phyloP scores from a whole-genome alignment of 2,113 vertebrate species.

The Ornithorhynchus anatinus region DNA sequence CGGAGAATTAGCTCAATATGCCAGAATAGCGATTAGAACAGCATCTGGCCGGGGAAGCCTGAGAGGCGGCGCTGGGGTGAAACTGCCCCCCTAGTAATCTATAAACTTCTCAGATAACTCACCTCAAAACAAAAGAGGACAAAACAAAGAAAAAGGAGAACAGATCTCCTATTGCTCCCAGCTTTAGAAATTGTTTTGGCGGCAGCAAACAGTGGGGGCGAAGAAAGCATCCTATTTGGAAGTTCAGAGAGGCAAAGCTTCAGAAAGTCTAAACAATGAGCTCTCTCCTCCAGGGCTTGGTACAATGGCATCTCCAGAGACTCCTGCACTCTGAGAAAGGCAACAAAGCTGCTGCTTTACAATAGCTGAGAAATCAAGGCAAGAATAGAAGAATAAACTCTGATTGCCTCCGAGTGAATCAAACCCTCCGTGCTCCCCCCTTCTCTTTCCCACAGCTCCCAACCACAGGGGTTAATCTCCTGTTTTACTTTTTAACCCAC shows the following conservation, averaged over 20 bases:
- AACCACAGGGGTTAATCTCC: background rate
- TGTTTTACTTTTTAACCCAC: background rate
- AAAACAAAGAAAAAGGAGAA: rapidly evolving
- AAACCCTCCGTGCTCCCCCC: background rate
- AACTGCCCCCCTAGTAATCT: rapidly evolving
- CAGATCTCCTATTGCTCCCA: background rate
- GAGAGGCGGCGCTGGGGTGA: background rate
- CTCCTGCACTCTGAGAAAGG: background rate
- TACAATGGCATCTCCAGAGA: background rate
- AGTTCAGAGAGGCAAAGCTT: too few relatives aligned
- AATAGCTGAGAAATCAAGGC: background rate
- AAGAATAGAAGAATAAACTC: background rate
- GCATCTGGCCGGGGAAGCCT: background rate
- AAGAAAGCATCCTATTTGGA: background rate
- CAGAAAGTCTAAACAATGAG: background rate
- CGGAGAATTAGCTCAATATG: too few relatives aligned
- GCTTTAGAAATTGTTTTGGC: background rate
- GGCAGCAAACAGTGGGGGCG: background rate
- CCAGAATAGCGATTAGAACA: too few relatives aligned
- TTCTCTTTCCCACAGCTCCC: too few relatives aligned
- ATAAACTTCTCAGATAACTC: background rate
- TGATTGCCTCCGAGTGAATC: background rate
- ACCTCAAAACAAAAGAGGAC: background rate
- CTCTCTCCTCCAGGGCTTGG: background rate
- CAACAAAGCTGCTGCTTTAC: background rate